A percentile compares a stretch with the other conserved stretches of the same genome.
Evolutionary conservation across 2,797 vertebrate genomes (phyloP).

Genomic region (Liasis olivaceus): DNA sequence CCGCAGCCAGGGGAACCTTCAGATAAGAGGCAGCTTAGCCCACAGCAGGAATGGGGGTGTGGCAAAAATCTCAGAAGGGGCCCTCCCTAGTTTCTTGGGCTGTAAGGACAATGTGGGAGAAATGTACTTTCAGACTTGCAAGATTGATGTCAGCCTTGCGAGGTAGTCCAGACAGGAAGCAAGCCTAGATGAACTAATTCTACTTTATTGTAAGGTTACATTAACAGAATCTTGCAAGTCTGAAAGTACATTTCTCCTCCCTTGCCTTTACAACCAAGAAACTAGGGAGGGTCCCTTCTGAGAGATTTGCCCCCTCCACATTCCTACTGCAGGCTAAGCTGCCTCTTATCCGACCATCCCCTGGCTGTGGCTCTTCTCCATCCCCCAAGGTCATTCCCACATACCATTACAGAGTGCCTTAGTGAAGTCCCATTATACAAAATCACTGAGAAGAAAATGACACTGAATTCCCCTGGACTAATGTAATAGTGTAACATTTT

Average conservation of each 20-base stretch:
- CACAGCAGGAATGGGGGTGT: background rate
- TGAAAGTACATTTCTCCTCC: too few species aligned
- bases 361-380: too few species aligned
- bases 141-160: background rate
- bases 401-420: too few species aligned
- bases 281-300: too few species aligned
- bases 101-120: background rate
- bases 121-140: background rate
- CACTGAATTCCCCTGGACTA: background rate
- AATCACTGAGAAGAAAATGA: background rate
- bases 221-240: background rate
- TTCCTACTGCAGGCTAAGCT: too few species aligned
- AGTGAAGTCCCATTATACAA: too few species aligned
- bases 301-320: too few species aligned
- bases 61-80: background rate
- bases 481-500: background rate
- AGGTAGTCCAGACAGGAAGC: background rate
- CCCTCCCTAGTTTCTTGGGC: background rate
- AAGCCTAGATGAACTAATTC: background rate
- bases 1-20: background rate
- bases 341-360: too few species aligned
- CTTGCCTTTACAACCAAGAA: too few species aligned
- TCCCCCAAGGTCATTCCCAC: too few species aligned
- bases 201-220: background rate
- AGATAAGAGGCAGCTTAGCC: background rate